Evolutionary conservation across 2,113 vertebrate genomes (phyloP).

Genomic region (Gopherus evgoodei): DNA sequence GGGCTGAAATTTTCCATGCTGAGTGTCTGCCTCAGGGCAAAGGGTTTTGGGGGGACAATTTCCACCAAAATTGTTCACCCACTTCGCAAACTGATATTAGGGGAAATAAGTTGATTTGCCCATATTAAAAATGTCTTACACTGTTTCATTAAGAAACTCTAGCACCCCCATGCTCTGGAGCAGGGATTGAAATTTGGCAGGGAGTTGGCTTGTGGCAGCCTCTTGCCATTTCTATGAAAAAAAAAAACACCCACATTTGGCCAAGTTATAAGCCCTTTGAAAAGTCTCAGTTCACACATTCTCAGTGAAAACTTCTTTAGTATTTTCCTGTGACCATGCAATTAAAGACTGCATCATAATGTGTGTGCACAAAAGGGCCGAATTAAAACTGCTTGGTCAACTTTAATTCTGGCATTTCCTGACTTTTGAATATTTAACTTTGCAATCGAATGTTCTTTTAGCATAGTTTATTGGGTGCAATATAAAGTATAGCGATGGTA

Average conservation of each 20-base stretch:
- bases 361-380: accelerated
- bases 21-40: not conserved
- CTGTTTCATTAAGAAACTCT: not conserved
- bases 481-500: not conserved
- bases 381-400: not conserved
- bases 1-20: not conserved
- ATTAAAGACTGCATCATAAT: not conserved
- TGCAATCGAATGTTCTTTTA: not conserved
- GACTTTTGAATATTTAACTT: not conserved
- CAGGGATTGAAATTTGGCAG: not conserved
- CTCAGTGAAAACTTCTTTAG: not conserved
- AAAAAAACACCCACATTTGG: not conserved
- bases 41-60: not conserved
- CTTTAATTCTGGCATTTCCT: not conserved
- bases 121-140: not conserved
- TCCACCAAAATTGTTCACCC: not conserved
- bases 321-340: not conserved
- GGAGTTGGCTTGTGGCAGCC: not conserved
- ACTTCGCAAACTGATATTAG: not conserved
- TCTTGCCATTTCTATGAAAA: not conserved
- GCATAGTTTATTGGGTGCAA: not conserved
- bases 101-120: not conserved
- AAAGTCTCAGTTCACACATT: not conserved
- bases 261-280: not conserved
- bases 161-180: not conserved